These are phyloP conservation scores for Druceiella hillmani DNA, from an alignment of 2,888 invertebrate genomes.

Conservation along the genomic window DNA sequence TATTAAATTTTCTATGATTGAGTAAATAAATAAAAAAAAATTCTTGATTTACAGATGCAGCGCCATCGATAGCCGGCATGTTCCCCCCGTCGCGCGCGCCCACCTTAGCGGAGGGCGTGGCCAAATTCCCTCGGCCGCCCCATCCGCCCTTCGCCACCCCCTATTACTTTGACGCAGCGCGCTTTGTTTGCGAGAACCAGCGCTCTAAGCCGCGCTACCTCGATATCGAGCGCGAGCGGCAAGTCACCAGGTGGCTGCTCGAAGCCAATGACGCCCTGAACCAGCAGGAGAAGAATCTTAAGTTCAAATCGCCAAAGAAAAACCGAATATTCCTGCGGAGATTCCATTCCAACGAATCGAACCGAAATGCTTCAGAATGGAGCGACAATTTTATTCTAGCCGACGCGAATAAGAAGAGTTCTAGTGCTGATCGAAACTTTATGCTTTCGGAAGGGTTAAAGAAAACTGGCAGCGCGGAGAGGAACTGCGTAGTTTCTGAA, in stretches of 20 bases:
- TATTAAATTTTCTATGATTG: too few relatives aligned
- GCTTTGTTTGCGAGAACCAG: conserved; percentile 45
- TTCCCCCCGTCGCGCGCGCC: too few relatives aligned
- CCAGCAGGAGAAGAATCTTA: conserved; percentile 40
- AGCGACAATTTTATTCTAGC: conserved; percentile 44
- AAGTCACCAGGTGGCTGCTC: conserved; percentile 48
- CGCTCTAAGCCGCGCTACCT: conserved; percentile 43
- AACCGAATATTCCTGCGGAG: conserved; percentile 38
- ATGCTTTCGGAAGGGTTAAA: conserved; percentile 31
- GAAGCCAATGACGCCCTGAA: conserved; percentile 49
- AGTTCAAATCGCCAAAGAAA: conserved; percentile 45
- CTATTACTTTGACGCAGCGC: conserved; percentile 50
- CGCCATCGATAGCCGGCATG: conserved; percentile 18
- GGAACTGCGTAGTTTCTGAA: conserved; percentile 14
- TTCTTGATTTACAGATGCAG: conserved; percentile 34
- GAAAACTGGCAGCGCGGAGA: conserved; percentile 24
- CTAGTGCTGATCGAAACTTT: conserved; percentile 41
- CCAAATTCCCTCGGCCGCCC: conserved; percentile 39
- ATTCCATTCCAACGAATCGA: conserved; percentile 41
- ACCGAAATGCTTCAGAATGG: conserved; percentile 41
- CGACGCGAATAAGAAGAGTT: conserved; percentile 39
- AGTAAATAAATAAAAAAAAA: not conserved
- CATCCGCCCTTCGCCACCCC: conserved; percentile 36
- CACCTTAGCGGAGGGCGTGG: too few relatives aligned
- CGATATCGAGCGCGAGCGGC: conserved; percentile 44